Percentiles rank a stretch among this genome's conserved stretches.
Evolutionary conservation across 1,140 invertebrate genomes (phyloP).

Genomic region (Cyrtorhinus lividipennis): DNA sequence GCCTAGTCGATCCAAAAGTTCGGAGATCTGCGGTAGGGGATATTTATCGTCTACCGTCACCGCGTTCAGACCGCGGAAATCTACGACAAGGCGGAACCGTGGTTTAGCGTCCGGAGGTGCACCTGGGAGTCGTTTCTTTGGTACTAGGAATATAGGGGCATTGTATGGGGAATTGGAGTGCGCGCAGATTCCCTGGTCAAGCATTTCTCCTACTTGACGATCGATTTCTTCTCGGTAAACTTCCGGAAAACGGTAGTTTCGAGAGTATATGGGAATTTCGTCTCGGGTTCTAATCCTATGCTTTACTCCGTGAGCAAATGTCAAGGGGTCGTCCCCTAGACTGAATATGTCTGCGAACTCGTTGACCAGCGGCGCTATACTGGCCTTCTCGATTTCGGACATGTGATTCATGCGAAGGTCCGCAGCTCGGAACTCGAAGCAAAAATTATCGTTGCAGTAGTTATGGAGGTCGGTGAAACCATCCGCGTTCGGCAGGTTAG

Average conservation of each 20-base stretch:
- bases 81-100: conserved; percentile 24
- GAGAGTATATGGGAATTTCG: conserved; percentile 24
- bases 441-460: not conserved
- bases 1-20: conserved; percentile 1
- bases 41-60: conserved; percentile 10
- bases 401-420: not conserved
- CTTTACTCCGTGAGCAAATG: conserved; percentile 18
- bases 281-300: conserved; percentile 26
- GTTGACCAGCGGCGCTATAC: not conserved
- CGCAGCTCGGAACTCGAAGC: no score
- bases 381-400: not conserved
- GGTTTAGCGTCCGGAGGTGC: conserved; percentile 18
- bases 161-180: conserved; percentile 18
- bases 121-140: no score
- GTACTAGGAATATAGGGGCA: conserved; percentile 20
- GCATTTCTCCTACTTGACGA: conserved; percentile 25
- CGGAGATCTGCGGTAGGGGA: conserved; percentile 4
- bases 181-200: conserved; percentile 20
- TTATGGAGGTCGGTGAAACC: not conserved
- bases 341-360: not conserved
- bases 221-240: conserved; percentile 28
- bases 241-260: conserved; percentile 29
- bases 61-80: conserved; percentile 25
- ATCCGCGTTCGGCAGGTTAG: not conserved
- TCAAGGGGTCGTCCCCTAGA: not conserved